Evolutionary conservation across 2,797 vertebrate genomes (phyloP).

Genomic region (Ptychobarbus kaznakovi): DNA sequence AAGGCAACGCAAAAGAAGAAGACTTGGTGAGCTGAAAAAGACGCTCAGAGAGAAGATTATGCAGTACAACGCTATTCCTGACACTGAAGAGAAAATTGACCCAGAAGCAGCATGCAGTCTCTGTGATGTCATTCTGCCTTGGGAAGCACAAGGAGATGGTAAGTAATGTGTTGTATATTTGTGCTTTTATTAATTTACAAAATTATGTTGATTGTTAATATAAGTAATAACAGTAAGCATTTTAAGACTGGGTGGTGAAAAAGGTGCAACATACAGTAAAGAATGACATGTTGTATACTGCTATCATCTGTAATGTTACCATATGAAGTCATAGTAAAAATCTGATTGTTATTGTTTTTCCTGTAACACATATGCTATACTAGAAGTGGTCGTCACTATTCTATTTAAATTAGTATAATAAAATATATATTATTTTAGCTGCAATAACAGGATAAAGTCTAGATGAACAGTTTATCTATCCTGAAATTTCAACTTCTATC

Average conservation of each 20-base stretch:
- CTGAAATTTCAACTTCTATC: too few relatives aligned
- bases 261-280: neutral
- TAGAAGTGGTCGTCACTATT: too few relatives aligned
- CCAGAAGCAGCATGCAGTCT: neutral
- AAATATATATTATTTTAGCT: too few relatives aligned
- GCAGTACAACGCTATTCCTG: constrained; percentile 4
- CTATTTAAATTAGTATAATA: too few relatives aligned
- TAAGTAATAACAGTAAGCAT: neutral
- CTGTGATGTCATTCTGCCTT: neutral
- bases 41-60: neutral
- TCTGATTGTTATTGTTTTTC: too few relatives aligned
- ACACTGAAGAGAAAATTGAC: neutral
- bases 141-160: constrained; percentile 21
- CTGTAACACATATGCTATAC: too few relatives aligned
- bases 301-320: neutral
- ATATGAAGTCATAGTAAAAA: too few relatives aligned
- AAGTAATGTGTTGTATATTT: neutral
- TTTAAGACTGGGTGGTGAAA: neutral
- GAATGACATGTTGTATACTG: neutral
- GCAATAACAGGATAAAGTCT: too few relatives aligned
- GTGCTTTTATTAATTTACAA: neutral
- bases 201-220: neutral
- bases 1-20: neutral
- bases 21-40: constrained; percentile 5
- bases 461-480: too few relatives aligned